Evolutionary conservation across 2,888 invertebrate species (phyloP).

Genomic region (Polyploca ridens): DNA sequence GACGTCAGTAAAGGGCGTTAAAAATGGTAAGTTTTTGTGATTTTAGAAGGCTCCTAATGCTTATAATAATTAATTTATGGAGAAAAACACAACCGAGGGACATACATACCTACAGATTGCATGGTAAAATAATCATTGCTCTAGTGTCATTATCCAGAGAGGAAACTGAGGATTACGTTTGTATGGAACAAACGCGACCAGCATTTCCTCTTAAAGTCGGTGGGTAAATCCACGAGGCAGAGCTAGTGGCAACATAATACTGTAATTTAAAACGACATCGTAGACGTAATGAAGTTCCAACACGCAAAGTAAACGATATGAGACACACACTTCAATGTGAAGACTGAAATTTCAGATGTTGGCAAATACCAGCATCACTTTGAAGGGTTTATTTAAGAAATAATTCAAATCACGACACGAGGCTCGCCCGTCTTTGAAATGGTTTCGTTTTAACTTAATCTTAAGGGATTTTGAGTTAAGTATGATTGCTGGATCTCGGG

Average conservation of each 20-base stretch:
- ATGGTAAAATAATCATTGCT: no score
- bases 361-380: not conserved
- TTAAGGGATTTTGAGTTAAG: slow-evolving; percentile 37
- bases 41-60: no score
- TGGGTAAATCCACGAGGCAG: not conserved
- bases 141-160: no score
- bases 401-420: slow-evolving; percentile 17
- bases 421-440: slow-evolving; percentile 19
- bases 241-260: not conserved
- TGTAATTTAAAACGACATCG: not conserved
- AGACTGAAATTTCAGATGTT: not conserved
- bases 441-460: slow-evolving; percentile 33
- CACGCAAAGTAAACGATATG: not conserved
- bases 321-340: not conserved
- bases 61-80: no score
- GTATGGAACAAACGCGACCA: not conserved
- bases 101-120: no score
- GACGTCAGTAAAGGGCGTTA: no score
- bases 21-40: no score
- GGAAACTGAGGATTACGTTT: no score
- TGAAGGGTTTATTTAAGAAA: slow-evolving; percentile 16
- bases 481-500: slow-evolving; percentile 33
- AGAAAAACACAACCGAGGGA: no score
- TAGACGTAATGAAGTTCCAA: not conserved
- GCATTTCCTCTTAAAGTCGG: no score